Evolutionary conservation across 2,113 vertebrate genomes (phyloP).

Genomic region (Gobius niger): DNA sequence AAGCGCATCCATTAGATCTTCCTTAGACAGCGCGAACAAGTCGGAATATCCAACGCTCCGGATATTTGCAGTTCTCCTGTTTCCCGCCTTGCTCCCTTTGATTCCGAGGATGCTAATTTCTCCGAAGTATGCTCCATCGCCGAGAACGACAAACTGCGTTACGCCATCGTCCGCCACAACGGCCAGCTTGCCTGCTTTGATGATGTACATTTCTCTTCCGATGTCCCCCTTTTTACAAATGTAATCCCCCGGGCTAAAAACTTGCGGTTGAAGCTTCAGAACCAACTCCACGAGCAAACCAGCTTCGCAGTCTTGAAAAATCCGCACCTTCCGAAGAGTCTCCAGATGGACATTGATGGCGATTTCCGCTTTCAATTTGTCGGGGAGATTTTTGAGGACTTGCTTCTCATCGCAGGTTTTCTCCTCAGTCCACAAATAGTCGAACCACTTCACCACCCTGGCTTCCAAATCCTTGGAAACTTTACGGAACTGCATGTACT

Average conservation of each 20-base stretch:
- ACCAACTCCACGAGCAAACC: conserved; percentile 70
- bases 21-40: conserved; percentile 71
- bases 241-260: conserved; percentile 71
- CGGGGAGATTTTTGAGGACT: conserved; percentile 68
- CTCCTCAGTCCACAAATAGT: conserved; percentile 71
- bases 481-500: conserved; percentile 71
- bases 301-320: conserved; percentile 73
- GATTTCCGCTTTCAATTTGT: conserved; percentile 72
- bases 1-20: conserved; percentile 70
- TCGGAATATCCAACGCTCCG: conserved; percentile 74
- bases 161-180: conserved; percentile 71
- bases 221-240: conserved; percentile 75
- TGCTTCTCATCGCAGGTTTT: conserved; percentile 69
- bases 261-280: conserved; percentile 71
- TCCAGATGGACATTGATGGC: conserved; percentile 72
- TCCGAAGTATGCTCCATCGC: conserved; percentile 72
- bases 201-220: conserved; percentile 73
- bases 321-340: conserved; percentile 65
- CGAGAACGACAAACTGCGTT: conserved; percentile 71
- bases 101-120: conserved; percentile 74
- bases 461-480: conserved; percentile 67
- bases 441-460: conserved; percentile 73
- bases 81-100: conserved; percentile 73
- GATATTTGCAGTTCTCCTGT: conserved; percentile 71
- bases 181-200: conserved; percentile 69